Evolutionary conservation across 2,113 vertebrate species (phyloP).

Genomic region (Acrocephalus kingi): DNA sequence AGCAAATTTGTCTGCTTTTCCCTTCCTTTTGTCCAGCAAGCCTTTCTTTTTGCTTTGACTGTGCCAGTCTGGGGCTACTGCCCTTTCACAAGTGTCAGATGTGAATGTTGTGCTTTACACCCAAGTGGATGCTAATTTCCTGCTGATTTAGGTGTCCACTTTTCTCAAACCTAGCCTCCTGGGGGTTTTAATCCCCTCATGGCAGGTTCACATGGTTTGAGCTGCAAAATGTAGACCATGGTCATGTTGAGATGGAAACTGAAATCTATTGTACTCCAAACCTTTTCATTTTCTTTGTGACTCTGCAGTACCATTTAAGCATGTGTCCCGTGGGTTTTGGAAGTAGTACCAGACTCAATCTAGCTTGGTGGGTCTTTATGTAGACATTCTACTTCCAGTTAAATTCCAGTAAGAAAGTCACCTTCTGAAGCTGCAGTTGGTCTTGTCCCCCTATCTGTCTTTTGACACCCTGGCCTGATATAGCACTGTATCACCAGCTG

Average conservation of each 20-base stretch:
- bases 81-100: not conserved
- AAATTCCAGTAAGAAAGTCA: not conserved
- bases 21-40: not conserved
- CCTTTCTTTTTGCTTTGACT: not conserved
- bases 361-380: not conserved
- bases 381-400: not conserved
- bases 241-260: not conserved
- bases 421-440: not conserved
- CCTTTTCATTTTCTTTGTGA: not conserved
- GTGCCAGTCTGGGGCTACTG: not conserved
- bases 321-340: not conserved
- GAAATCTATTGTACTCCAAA: not conserved
- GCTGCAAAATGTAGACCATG: not conserved
- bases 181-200: not conserved
- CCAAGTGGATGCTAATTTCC: not conserved
- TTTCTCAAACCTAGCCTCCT: not conserved
- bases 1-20: not conserved
- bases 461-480: not conserved
- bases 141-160: not conserved
- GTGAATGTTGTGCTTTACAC: not conserved
- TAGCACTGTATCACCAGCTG: not conserved
- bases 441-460: not conserved
- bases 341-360: not conserved
- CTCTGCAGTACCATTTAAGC: not conserved
- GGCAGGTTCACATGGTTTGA: not conserved